Conservation (phyloP, 2,113 vertebrate species). For the Pristiophorus japonicus region DNA sequence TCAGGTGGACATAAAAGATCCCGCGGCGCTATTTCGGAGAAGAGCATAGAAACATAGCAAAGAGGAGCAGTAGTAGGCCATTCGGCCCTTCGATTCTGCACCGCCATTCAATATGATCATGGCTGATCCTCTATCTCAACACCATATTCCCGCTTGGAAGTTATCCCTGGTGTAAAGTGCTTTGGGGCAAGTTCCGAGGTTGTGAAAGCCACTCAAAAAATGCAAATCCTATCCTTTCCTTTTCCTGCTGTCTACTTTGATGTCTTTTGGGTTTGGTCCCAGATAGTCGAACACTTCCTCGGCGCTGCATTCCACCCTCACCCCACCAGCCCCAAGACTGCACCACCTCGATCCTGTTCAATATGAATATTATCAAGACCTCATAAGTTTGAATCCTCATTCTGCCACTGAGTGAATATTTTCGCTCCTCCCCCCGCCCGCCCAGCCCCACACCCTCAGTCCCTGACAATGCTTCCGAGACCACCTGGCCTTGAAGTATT, state of each 20-base stretch:
- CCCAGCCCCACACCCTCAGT: too few relatives aligned
- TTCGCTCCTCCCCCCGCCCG: neutral
- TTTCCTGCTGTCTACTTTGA: neutral
- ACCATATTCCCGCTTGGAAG: too few relatives aligned
- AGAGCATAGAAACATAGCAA: neutral
- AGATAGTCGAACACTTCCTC: neutral
- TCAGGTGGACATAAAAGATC: neutral
- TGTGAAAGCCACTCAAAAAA: neutral
- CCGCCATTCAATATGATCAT: too few relatives aligned
- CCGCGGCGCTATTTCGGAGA: neutral
- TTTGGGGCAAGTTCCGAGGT: neutral
- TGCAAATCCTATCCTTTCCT: neutral
- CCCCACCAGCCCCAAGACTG: neutral
- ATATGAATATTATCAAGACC: neutral
- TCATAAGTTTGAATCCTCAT: neutral
- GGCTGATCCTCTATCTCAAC: too few relatives aligned
- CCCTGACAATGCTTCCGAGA: neutral
- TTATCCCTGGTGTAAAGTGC: neutral
- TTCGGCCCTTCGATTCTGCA: too few relatives aligned
- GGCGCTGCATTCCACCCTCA: neutral
- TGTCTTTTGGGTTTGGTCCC: neutral
- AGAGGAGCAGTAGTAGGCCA: too few relatives aligned
- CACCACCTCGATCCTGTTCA: neutral
- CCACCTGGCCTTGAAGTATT: neutral
- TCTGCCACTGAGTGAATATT: neutral